Conservation (phyloP, 2,888 invertebrate genomes). For the Oscheius onirici region DNA sequence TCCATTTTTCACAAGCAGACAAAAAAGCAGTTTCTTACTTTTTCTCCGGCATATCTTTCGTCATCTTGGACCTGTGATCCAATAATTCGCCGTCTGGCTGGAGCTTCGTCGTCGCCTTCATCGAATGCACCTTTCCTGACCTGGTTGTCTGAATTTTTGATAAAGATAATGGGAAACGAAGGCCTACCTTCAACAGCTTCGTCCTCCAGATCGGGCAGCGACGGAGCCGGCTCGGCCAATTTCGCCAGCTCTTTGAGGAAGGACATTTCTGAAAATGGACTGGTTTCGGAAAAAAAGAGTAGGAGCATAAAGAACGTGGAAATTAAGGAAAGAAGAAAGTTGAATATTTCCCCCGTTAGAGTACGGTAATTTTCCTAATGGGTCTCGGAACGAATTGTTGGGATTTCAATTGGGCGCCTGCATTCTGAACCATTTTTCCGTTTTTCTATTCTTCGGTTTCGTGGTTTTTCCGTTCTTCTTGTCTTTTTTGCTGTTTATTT, state of each 20-base stretch:
- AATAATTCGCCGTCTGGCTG: conserved; percentile 13
- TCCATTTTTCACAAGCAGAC: background rate
- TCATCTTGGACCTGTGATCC: conserved; percentile 9
- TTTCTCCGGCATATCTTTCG: conserved; percentile 16
- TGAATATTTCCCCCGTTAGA: background rate
- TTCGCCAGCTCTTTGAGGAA: conserved; percentile 54
- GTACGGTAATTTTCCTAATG: background rate
- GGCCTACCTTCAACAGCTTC: conserved; percentile 38
- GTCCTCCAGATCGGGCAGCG: conserved; percentile 55
- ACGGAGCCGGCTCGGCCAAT: conserved; percentile 44
- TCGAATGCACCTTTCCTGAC: too few species aligned
- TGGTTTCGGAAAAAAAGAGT: background rate
- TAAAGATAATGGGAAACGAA: background rate
- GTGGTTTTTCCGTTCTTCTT: too few species aligned
- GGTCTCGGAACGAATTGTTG: too few species aligned
- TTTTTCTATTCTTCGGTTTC: too few species aligned
- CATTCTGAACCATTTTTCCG: too few species aligned
- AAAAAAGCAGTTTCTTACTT: conserved; percentile 4
- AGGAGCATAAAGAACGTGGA: too few species aligned
- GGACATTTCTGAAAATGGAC: conserved; percentile 37
- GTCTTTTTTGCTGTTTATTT: too few species aligned
- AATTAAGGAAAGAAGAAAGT: background rate
- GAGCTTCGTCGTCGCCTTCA: conserved; percentile 3
- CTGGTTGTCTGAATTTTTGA: conserved; percentile 5
- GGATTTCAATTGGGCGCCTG: too few species aligned